Percentiles rank a stretch among this genome's conserved stretches.
phyloP scores from a whole-genome alignment of 2,888 invertebrate species.

The Callosobruchus maculatus region DNA sequence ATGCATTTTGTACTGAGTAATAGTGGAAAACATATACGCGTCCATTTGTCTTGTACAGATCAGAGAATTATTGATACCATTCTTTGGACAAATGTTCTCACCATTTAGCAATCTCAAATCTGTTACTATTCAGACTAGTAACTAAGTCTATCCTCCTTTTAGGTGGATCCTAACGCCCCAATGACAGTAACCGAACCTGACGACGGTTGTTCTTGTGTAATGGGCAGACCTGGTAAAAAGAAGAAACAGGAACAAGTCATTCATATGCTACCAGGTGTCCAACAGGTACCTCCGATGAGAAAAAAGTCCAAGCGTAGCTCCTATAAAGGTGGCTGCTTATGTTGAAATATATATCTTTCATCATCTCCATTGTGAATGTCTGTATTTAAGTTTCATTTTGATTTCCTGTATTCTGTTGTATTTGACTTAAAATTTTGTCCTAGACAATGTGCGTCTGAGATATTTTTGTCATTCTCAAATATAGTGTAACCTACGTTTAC shows the following conservation, averaged over 20 bases:
- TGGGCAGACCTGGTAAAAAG: slow-evolving; percentile 16
- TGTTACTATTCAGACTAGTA: background rate
- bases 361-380: background rate
- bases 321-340: background rate
- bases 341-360: background rate
- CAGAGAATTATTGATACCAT: too few species aligned
- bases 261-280: slow-evolving; percentile 34
- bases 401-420: background rate
- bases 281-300: slow-evolving; percentile 3
- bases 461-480: background rate
- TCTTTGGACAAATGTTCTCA: background rate
- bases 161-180: slow-evolving; percentile 21
- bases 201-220: slow-evolving; percentile 18
- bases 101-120: background rate
- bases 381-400: background rate
- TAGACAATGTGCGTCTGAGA: background rate
- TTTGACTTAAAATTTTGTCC: background rate
- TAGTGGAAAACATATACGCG: too few species aligned
- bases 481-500: background rate
- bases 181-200: slow-evolving; percentile 32
- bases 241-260: slow-evolving; percentile 17
- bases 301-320: background rate
- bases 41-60: too few species aligned
- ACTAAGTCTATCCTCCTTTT: background rate
- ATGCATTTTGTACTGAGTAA: too few species aligned